Conservation (phyloP, 2,888 invertebrate species). For the Drosophila lutescens region DNA sequence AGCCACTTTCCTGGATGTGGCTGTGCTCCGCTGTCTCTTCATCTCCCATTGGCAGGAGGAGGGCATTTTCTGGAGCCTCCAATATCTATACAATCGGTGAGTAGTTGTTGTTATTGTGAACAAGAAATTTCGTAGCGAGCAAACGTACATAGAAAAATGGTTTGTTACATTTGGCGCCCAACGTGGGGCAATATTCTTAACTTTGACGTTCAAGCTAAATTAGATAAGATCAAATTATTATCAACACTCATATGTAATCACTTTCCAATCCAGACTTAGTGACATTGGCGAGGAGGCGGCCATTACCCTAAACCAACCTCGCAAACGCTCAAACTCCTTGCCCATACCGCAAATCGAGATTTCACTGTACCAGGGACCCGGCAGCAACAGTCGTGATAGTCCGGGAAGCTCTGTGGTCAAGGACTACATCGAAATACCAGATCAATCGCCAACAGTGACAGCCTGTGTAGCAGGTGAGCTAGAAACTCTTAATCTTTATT, state of each 20-base stretch:
- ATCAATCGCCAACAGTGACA: constrained; percentile 87
- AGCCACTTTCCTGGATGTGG: constrained; percentile 98
- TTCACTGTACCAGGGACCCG: constrained; percentile 92
- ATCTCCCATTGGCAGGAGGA: constrained; percentile 99
- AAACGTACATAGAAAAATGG: no score
- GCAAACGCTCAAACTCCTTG: constrained; percentile 95
- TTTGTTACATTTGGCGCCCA: no score
- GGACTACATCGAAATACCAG: constrained; percentile 92
- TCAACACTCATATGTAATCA: no score
- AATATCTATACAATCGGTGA: constrained; percentile 94
- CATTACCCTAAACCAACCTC: constrained; percentile 90
- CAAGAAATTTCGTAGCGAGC: no score
- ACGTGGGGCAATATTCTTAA: no score
- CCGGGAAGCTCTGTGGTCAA: constrained; percentile 85
- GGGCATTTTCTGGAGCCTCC: constrained; percentile 98
- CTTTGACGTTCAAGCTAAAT: no score
- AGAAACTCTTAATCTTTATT: no score
- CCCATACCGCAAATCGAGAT: constrained; percentile 97
- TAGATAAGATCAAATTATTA: no score
- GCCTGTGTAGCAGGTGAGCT: constrained; percentile 42
- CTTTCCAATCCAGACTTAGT: constrained; percentile 87
- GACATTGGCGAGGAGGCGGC: constrained; percentile 93
- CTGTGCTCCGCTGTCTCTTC: constrained; percentile 97
- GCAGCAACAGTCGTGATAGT: constrained; percentile 84
- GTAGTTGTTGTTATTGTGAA: background rate